Conservation (phyloP, 64 coral and sea anemone genomes). For the Pocillopora damicornis region DNA sequence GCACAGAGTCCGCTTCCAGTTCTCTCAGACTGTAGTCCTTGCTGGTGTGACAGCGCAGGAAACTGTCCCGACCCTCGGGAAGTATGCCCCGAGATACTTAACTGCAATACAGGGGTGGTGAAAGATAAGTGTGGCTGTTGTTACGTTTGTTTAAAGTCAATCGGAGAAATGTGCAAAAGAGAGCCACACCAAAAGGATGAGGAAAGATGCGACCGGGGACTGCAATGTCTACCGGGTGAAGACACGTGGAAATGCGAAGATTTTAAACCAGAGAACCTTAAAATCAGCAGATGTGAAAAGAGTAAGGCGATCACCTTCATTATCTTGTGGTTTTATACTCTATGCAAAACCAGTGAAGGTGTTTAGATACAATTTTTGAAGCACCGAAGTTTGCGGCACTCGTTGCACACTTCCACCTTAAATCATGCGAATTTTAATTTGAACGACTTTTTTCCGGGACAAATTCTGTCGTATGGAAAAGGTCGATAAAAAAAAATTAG, state of each 20-base stretch:
- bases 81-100: constrained; percentile 36
- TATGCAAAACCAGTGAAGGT: no score
- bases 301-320: not conserved
- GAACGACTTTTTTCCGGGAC: no score
- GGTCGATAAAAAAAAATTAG: no score
- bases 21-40: not conserved
- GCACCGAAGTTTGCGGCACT: no score
- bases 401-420: no score
- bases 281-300: constrained; percentile 69
- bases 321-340: no score
- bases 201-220: constrained; percentile 37
- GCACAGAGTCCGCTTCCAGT: not conserved
- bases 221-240: constrained; percentile 32
- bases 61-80: constrained; percentile 27
- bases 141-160: constrained; percentile 58
- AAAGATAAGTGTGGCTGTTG: constrained; percentile 83
- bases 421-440: no score
- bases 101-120: constrained; percentile 58
- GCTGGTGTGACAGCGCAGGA: constrained; percentile 11
- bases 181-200: constrained; percentile 26
- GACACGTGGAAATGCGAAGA: constrained; percentile 46
- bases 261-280: constrained; percentile 8
- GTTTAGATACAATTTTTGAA: no score
- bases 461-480: no score
- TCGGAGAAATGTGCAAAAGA: constrained; percentile 63